phyloP scores from a whole-genome alignment of 2,797 vertebrate genomes.

The Phalloptychus januarius region DNA sequence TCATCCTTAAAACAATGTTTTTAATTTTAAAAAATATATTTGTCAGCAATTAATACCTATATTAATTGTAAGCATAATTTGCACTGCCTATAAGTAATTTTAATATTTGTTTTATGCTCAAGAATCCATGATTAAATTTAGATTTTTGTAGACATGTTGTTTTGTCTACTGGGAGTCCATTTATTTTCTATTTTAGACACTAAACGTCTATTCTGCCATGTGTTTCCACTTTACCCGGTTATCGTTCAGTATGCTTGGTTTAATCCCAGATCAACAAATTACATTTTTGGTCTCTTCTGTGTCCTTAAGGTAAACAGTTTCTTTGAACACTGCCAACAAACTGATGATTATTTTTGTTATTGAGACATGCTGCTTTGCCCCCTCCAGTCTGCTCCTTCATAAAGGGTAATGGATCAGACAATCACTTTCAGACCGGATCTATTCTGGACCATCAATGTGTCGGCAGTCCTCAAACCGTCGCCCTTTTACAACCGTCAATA shows the following conservation, averaged over 20 bases:
- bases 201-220: background rate
- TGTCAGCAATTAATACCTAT: background rate
- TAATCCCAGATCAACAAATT: slow-evolving; percentile 35
- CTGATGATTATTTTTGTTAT: slow-evolving; percentile 63
- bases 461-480: slow-evolving; percentile 78
- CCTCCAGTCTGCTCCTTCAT: slow-evolving; percentile 68
- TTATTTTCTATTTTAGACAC: background rate
- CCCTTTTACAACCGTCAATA: slow-evolving; percentile 83
- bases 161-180: background rate
- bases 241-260: slow-evolving; percentile 2
- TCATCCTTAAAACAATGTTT: background rate
- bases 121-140: too few relatives aligned
- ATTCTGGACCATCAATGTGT: slow-evolving; percentile 80
- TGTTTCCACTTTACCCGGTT: background rate
- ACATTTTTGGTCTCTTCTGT: slow-evolving; percentile 26
- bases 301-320: slow-evolving; percentile 48
- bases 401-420: slow-evolving; percentile 81
- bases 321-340: slow-evolving; percentile 44
- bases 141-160: background rate
- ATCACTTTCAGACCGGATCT: slow-evolving; percentile 78
- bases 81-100: background rate
- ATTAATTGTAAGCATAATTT: background rate
- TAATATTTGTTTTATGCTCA: background rate
- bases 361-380: slow-evolving; percentile 48
- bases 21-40: background rate